Base-by-base conservation (phyloP, 2,113 vertebrate species). In the Campylomormyrus tamandua region DNA sequence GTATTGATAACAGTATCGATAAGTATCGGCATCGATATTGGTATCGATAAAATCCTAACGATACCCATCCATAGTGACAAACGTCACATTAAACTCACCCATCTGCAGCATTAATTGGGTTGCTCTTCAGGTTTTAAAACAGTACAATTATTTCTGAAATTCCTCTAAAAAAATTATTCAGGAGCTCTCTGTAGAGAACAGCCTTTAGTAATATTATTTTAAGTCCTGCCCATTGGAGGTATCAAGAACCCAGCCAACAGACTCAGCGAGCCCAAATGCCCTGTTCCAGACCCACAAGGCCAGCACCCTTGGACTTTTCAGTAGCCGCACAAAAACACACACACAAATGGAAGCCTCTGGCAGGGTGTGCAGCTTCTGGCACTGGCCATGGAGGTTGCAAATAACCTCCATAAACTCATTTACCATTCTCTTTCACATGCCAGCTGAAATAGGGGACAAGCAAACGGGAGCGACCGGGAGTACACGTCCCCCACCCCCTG, bases 331-430 rank as follows among this genome's bases (percentile, higher is more conserved):
- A 70, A 11, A 90, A 90, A 87, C 87, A 87, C 87, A 87, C 87
- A 45, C 31, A 52, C 21, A 87, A 62, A n/a, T 58, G 48, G 15
- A 74, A 31, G 46, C 91, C 87, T 48, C 48, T 58, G 58, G 86
- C 89, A 52, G 86, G 8, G 87, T 49, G 84, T 42, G 52, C 88
- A 87, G 91, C 91, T 91, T 85, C 89, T 87, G 91, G 74, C 90
- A 89, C 74, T 62, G 90, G 90, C 91, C 87, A 85, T 89, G 8
- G 87, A 77, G 89, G 91, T 89, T 83, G 90, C 91, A 91, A 93
- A 92, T 90, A 93, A 92, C 83, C 46, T 21, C 89, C 42, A 90
- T 89, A 92, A 92, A 92, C 92, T 90, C 90, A 91, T 92, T 91
- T 90, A 89, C 89, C 90, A 92, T 91, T 90, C 92, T 46, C 83